Evolutionary conservation across 2,888 invertebrate genomes (phyloP), one percentile per base, ranked within the genome.

Genomic region (Nycteola revayana): DNA sequence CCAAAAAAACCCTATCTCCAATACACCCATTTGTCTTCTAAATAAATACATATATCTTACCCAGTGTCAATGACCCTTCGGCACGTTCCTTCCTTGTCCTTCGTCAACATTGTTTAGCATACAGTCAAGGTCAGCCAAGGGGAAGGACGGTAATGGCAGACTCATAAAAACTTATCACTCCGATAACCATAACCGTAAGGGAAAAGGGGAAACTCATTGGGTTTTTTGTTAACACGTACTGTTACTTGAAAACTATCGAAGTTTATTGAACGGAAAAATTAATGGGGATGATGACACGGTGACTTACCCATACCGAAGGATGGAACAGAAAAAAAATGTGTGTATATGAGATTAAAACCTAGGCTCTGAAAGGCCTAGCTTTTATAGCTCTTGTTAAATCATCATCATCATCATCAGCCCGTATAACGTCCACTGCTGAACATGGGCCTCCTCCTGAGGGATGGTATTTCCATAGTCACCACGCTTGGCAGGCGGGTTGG

Each of bases 101-200:
- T 9, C 36, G 42, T 14, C 11, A 34, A 30, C 25, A 28, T 36
- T 42, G 32, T 41, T 46, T 42, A 40, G 34, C 49, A 40, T 31
- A 23, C 26, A 49, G 53, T 51, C 56, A 65, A 66, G 65, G 64
- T 39, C 61, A 56, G 45, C 38, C 50, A 59, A 60, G 58, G 60
- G 50, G 51, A 63, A 63, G 61, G 60, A 35, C 45, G 30, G 32
- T 46, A 34, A 36, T 43, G 44, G 38, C 49, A 38, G 43, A 42
- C 44, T 46, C 58, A 58, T 60, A 63, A 64, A 56, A 63, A 53
- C 51, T 61, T 57, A 64, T 63, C 57, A 52, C 60, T 29, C 29
- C 26, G 31, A 48, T 49, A 55, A 58, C 45, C 36, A 49, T 58
- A 44, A 47, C 44, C 44, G 9, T 10, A 14, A 14, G 14, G 9